These are phyloP conservation scores for Hippocampus comes DNA, from an alignment of 2,113 vertebrate genomes.

Conservation along the genomic window DNA sequence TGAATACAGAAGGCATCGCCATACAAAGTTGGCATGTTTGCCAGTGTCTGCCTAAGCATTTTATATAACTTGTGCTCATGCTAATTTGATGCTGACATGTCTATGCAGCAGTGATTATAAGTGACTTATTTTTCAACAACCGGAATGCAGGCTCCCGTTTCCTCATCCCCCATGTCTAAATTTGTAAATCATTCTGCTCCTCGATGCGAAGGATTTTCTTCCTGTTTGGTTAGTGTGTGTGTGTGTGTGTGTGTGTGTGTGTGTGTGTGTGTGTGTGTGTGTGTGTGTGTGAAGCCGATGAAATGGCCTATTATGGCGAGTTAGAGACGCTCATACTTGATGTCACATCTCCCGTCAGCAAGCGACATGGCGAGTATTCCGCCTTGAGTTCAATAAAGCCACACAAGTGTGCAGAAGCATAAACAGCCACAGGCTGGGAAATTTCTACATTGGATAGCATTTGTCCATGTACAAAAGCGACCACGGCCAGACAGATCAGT, in stretches of 20 bases:
- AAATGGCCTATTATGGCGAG: conserved; percentile 40
- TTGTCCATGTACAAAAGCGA: conserved; percentile 31
- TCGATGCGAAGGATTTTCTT: conserved; percentile 32
- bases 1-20: background rate
- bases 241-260: no score
- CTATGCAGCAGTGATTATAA: conserved; percentile 32
- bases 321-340: conserved; percentile 50
- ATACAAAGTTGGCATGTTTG: conserved; percentile 13
- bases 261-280: background rate
- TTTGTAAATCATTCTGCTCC: conserved; percentile 24
- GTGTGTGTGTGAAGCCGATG: conserved; percentile 20
- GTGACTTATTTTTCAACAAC: conserved; percentile 29
- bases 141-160: conserved; percentile 27
- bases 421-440: conserved; percentile 19
- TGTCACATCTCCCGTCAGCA: conserved; percentile 46
- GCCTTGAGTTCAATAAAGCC: conserved; percentile 29
- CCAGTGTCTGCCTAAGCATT: conserved; percentile 14
- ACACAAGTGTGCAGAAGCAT: conserved; percentile 25
- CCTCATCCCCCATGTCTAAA: conserved; percentile 20
- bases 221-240: conserved; percentile 8
- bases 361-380: conserved; percentile 24
- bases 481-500: conserved; percentile 23
- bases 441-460: conserved; percentile 19
- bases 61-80: background rate
- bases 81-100: conserved; percentile 19